Evolutionary conservation across 1,140 invertebrate genomes (phyloP).

Genomic region (Lepidurus arcticus): DNA sequence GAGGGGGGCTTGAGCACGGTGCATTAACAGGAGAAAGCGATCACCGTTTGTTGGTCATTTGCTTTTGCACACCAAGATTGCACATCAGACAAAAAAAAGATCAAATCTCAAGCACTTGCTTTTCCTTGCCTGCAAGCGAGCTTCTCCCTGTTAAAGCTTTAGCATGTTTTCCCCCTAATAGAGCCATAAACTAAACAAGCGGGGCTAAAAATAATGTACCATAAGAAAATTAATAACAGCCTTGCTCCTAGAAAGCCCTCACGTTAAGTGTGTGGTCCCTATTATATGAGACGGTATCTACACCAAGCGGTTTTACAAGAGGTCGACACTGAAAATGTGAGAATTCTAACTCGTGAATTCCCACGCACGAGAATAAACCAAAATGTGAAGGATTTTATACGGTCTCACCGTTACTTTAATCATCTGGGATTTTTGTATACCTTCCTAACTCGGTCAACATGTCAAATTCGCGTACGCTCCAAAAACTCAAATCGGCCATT

Average conservation of each 20-base stretch:
- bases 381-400: slow-evolving; percentile 3
- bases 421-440: neutral
- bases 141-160: too few species aligned
- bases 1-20: neutral
- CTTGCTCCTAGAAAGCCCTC: too few species aligned
- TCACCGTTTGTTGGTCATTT: neutral
- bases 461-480: slow-evolving; percentile 18
- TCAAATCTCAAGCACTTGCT: too few species aligned
- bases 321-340: neutral
- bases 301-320: neutral
- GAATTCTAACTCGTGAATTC: neutral
- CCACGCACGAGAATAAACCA: neutral
- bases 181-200: too few species aligned
- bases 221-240: too few species aligned
- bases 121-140: too few species aligned
- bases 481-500: neutral
- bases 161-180: too few species aligned
- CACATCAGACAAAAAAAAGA: too few species aligned
- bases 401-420: slow-evolving; percentile 10
- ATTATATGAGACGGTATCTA: too few species aligned
- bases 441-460: slow-evolving; percentile 4
- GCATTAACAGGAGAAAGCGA: slow-evolving; percentile 19
- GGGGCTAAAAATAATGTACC: too few species aligned
- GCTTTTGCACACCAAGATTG: neutral
- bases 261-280: too few species aligned